phyloP scores from a whole-genome alignment of 64 coral and sea anemone species.

The Pocillopora verrucosa region DNA sequence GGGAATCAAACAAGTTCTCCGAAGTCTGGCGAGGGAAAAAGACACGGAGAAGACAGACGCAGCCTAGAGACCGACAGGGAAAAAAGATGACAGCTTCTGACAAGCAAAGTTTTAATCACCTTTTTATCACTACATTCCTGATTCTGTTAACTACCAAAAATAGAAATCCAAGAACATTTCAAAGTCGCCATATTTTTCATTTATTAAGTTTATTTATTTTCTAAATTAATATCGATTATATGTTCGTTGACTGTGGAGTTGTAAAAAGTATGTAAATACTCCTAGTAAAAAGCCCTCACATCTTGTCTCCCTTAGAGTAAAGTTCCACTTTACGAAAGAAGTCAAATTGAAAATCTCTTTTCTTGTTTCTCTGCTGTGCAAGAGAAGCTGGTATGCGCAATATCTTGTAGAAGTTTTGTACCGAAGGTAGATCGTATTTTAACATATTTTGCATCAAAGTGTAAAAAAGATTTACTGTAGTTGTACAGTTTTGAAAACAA shows the following conservation, averaged over 20 bases:
- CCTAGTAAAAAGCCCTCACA: too few relatives aligned
- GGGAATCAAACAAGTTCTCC: background rate
- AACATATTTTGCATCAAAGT: conserved; percentile 18
- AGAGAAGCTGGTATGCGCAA: background rate
- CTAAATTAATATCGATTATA: background rate
- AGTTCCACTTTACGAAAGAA: background rate
- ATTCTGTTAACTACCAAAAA: background rate
- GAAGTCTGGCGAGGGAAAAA: conserved; percentile 20
- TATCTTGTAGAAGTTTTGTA: conserved; percentile 23
- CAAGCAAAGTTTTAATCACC: background rate
- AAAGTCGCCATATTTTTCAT: background rate
- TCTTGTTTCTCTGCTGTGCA: conserved; percentile 13
- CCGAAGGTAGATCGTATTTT: conserved; percentile 10
- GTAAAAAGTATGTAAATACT: background rate
- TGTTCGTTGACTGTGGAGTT: background rate
- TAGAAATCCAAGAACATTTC: background rate
- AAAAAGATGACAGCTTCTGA: conserved; percentile 38
- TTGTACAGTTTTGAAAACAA: conserved; percentile 22
- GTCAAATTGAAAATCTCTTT: background rate
- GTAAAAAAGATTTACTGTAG: background rate
- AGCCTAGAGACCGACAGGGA: background rate
- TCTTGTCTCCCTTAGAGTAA: too few relatives aligned
- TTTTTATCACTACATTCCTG: conserved; percentile 4
- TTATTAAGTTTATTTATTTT: conserved; percentile 40
- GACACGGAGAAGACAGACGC: conserved; percentile 21